Percentiles rank a stretch among this genome's conserved stretches.
Conservation (phyloP, 2,797 vertebrate genomes). For the Anabacerthia variegaticeps region DNA sequence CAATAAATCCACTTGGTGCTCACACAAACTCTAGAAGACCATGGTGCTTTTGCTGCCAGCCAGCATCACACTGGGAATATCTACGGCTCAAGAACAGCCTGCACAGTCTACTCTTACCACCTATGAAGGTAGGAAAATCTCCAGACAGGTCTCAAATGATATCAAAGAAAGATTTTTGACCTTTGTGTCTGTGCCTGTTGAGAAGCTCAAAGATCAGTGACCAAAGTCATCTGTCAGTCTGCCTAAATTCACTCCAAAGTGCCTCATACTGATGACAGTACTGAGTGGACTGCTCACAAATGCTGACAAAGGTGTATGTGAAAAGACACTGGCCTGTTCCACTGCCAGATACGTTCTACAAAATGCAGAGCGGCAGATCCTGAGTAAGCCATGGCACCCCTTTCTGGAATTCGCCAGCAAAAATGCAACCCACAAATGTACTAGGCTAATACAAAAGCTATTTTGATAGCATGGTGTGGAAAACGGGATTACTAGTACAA, state of each 20-base stretch:
- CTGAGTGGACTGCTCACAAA: background rate
- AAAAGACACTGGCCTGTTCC: background rate
- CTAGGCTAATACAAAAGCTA: background rate
- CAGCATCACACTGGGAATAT: conserved; percentile 14
- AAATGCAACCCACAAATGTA: background rate
- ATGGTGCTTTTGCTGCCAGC: background rate
- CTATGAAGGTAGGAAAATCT: background rate
- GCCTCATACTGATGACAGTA: background rate
- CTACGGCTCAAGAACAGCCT: background rate
- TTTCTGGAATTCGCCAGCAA: background rate
- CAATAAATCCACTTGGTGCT: background rate
- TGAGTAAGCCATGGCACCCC: background rate
- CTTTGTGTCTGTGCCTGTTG: background rate
- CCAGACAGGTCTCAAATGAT: background rate
- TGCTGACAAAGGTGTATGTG: background rate
- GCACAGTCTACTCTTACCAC: background rate
- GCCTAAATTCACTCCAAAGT: background rate
- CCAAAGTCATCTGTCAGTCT: background rate
- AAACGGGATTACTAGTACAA: background rate
- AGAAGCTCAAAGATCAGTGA: background rate
- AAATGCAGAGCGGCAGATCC: background rate
- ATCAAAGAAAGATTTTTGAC: background rate
- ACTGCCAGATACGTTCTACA: background rate
- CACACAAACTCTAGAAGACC: background rate
- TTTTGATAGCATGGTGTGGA: background rate